A percentile compares a stretch with the other conserved stretches of the same genome.
Conservation (phyloP, 2,888 invertebrate species). For the Drosophila prolongata region DNA sequence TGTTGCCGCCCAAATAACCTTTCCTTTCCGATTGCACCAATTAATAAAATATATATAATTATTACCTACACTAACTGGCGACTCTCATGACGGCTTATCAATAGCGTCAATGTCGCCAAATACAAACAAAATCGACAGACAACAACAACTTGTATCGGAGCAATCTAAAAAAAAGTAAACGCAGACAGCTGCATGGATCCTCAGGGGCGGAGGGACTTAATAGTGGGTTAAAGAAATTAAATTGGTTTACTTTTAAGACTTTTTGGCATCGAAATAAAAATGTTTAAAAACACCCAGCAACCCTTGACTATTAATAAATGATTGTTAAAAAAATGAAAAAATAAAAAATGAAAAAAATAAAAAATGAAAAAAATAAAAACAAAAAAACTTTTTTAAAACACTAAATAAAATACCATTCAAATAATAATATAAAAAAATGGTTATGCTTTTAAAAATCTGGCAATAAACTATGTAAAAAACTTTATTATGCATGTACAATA, state of each 20-base stretch:
- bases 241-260: too few relatives aligned
- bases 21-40: slow-evolving; percentile 64
- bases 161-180: slow-evolving; percentile 18
- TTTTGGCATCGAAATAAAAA: too few relatives aligned
- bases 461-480: too few relatives aligned
- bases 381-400: background rate
- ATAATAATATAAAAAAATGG: too few relatives aligned
- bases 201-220: background rate
- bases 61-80: slow-evolving; percentile 53
- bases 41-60: slow-evolving; percentile 63
- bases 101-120: slow-evolving; percentile 62
- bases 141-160: slow-evolving; percentile 31
- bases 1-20: slow-evolving; percentile 65
- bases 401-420: too few relatives aligned
- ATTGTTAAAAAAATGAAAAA: too few relatives aligned
- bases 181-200: slow-evolving; percentile 1
- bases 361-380: too few relatives aligned
- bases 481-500: too few relatives aligned
- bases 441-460: too few relatives aligned
- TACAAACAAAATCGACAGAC: slow-evolving; percentile 47
- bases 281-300: too few relatives aligned
- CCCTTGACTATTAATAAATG: too few relatives aligned
- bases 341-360: background rate
- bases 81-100: slow-evolving; percentile 56
- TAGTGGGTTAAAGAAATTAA: background rate